Evolutionary conservation across 2,888 invertebrate species (phyloP).

Genomic region (Cantharis flavilabris): DNA sequence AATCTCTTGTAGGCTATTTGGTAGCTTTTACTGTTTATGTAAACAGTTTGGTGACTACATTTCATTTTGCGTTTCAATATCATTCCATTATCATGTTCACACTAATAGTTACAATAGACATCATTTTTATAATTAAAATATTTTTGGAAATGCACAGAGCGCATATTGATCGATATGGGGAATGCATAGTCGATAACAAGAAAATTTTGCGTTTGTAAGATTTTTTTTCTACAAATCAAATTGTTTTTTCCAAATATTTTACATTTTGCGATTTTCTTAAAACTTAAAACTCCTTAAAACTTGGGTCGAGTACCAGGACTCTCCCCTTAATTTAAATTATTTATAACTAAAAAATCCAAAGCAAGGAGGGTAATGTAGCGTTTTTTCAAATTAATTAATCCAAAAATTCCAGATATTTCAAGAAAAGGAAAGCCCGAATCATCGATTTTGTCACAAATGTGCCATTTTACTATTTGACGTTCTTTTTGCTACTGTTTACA

Average conservation of each 20-base stretch:
- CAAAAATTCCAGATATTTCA: conserved; percentile 54
- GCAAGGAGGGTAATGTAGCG: no score
- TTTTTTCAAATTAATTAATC: no score
- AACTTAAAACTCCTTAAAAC: no score
- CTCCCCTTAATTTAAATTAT: no score
- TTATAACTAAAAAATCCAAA: no score
- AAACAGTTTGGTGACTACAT: conserved; percentile 57
- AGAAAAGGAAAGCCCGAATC: conserved; percentile 52
- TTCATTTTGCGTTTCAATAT: conserved; percentile 60
- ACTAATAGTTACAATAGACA: conserved; percentile 52
- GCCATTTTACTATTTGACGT: conserved; percentile 54
- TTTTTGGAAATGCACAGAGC: conserved; percentile 59
- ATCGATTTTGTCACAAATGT: conserved; percentile 57
- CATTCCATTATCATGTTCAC: conserved; percentile 49
- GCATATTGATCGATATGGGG: conserved; percentile 59
- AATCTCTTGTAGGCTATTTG: conserved; percentile 54
- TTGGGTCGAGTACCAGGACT: no score
- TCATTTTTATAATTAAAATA: conserved; percentile 56
- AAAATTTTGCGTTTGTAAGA: conserved; percentile 8
- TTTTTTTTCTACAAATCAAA: no score
- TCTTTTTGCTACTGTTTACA: conserved; percentile 40
- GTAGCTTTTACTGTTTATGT: conserved; percentile 55
- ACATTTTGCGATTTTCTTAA: no score
- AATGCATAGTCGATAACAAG: conserved; percentile 50
- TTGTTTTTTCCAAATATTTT: no score